A percentile compares a stretch with the other conserved stretches of the same genome.
These are phyloP conservation scores for Myotis brandtii DNA, from an alignment of 2,113 vertebrate species.

Conservation along the genomic window DNA sequence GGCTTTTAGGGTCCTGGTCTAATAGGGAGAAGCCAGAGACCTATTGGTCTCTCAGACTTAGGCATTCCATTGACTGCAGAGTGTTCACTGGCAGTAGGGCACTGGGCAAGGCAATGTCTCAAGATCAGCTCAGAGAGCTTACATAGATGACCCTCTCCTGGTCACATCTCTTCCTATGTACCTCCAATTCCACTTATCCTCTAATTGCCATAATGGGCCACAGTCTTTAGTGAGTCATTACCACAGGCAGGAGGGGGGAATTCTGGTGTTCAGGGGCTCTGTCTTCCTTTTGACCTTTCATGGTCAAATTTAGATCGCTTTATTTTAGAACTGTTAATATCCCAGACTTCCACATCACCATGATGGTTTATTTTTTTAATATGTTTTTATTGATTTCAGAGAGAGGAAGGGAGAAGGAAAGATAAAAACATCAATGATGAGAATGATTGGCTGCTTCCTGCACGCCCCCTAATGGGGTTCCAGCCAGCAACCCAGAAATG, in stretches of 20 bases:
- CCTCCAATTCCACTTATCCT: background rate
- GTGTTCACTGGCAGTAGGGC: background rate
- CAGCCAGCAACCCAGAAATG: no score
- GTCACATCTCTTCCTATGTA: background rate
- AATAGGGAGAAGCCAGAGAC: background rate
- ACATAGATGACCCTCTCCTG: background rate
- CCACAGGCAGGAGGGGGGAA: background rate
- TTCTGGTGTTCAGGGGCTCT: background rate
- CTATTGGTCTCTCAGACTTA: background rate
- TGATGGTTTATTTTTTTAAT: background rate
- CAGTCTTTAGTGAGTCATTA: background rate
- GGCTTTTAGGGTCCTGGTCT: background rate
- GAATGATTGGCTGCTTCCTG: no score
- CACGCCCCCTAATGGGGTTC: no score
- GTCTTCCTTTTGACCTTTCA: background rate
- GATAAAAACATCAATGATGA: background rate
- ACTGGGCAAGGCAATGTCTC: background rate
- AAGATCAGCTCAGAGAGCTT: background rate
- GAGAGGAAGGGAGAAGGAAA: background rate
- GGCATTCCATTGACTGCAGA: background rate
- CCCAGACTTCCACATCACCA: background rate
- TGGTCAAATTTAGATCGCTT: background rate
- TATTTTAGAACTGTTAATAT: background rate
- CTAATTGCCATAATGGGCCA: background rate
- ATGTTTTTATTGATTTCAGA: background rate